Conservation (phyloP, 92 coral and sea anemone genomes). For the Phenganax stokvisi region DNA sequence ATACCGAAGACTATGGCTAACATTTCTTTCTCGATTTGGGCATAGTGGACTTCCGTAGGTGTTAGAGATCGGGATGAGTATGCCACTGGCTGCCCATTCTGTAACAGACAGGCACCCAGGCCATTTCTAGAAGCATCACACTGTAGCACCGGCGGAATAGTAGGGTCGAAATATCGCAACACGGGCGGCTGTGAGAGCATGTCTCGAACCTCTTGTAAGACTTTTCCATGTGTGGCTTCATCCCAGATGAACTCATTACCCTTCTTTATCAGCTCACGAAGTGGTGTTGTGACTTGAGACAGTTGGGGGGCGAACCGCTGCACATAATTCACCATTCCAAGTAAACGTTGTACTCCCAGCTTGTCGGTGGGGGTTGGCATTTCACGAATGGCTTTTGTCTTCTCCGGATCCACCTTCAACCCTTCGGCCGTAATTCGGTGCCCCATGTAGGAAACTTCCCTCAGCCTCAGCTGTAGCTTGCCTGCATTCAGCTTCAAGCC, state of each 20-base stretch:
- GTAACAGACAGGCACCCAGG: slow-evolving; percentile 27
- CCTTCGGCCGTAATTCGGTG: neutral
- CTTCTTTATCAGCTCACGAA: slow-evolving; percentile 4
- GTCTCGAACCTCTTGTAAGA: slow-evolving; percentile 29
- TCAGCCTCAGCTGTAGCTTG: no score
- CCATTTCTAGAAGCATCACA: no score
- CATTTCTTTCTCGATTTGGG: slow-evolving; percentile 36
- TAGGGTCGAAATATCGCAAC: no score
- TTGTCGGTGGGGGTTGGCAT: slow-evolving; percentile 45
- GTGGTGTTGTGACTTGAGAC: no score
- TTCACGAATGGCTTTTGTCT: slow-evolving; percentile 37
- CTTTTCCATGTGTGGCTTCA: slow-evolving; percentile 34
- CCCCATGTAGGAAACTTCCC: neutral
- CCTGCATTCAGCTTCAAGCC: no score
- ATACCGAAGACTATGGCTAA: slow-evolving; percentile 31
- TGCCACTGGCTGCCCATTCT: no score
- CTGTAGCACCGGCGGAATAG: no score
- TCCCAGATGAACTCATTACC: slow-evolving; percentile 50
- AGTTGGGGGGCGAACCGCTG: neutral
- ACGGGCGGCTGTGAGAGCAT: slow-evolving; percentile 28
- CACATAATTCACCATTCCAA: slow-evolving; percentile 48
- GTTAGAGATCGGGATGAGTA: no score
- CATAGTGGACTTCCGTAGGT: no score
- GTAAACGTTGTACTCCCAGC: slow-evolving; percentile 47
- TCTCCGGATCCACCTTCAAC: slow-evolving; percentile 9